phyloP scores from a whole-genome alignment of 2,113 vertebrate species.

The Bubalus kerabau region DNA sequence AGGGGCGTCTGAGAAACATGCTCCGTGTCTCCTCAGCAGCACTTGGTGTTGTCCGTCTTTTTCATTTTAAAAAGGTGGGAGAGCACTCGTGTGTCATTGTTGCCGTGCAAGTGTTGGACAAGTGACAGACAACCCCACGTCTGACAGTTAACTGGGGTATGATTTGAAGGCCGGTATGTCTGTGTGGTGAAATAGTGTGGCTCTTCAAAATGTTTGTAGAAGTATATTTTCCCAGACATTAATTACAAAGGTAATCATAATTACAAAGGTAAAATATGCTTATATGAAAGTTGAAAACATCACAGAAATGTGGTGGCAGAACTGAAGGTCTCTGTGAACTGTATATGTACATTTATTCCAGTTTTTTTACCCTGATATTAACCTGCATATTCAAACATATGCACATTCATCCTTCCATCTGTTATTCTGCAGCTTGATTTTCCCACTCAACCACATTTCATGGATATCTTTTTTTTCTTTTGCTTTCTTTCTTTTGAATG shows the following conservation, averaged over 20 bases:
- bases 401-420: neutral
- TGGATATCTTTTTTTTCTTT: neutral
- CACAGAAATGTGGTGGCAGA: neutral
- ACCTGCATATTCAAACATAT: neutral
- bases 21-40: rapidly evolving
- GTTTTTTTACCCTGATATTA: neutral
- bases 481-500: neutral
- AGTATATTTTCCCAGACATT: neutral
- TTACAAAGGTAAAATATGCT: neutral
- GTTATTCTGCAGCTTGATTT: neutral
- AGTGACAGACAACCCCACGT: neutral
- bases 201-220: neutral
- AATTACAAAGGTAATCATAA: neutral
- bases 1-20: rapidly evolving
- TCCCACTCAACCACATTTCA: neutral
- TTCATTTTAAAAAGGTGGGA: neutral
- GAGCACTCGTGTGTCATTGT: neutral
- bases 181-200: neutral
- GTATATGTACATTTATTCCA: neutral
- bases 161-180: neutral
- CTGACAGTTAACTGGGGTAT: neutral
- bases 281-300: neutral
- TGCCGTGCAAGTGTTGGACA: neutral
- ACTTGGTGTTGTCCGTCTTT: neutral
- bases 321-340: neutral